Percentiles rank a stretch among this genome's conserved stretches.
These are phyloP conservation scores for Nephrotoma guestfalica DNA, from an alignment of 2,888 invertebrate genomes.

Conservation along the genomic window DNA sequence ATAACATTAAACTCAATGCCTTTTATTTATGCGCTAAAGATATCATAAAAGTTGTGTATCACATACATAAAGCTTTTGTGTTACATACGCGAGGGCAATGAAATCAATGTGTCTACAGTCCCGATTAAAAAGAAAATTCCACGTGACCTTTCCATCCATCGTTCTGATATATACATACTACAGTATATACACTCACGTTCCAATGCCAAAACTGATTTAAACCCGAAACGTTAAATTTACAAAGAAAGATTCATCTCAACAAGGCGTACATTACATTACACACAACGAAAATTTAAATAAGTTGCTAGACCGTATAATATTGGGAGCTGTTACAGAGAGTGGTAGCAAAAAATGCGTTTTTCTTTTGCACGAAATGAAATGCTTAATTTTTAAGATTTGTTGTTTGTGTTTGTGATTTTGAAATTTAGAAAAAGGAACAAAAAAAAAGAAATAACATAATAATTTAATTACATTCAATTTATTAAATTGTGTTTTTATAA, in stretches of 20 bases:
- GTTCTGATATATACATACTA: not conserved
- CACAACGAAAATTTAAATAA: not conserved
- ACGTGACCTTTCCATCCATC: too few species aligned
- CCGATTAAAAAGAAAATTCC: too few species aligned
- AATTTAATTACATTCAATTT: not conserved
- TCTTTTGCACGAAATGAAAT: conserved; percentile 1
- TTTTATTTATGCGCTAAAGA: not conserved
- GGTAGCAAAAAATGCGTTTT: not conserved
- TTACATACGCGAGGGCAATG: not conserved
- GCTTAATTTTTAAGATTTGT: not conserved
- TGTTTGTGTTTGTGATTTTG: not conserved
- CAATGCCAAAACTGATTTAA: not conserved
- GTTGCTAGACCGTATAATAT: not conserved
- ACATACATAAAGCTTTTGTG: too few species aligned
- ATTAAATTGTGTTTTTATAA: not conserved
- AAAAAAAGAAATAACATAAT: not conserved
- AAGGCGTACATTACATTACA: not conserved
- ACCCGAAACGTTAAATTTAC: not conserved
- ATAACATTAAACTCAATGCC: not conserved
- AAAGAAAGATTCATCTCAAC: not conserved
- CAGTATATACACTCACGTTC: not conserved
- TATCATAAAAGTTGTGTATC: not conserved
- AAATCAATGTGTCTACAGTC: not conserved
- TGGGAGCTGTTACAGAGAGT: not conserved
- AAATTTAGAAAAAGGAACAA: not conserved